Evolutionary conservation across 2,113 vertebrate genomes (phyloP).

Genomic region (Plotosus lineatus): DNA sequence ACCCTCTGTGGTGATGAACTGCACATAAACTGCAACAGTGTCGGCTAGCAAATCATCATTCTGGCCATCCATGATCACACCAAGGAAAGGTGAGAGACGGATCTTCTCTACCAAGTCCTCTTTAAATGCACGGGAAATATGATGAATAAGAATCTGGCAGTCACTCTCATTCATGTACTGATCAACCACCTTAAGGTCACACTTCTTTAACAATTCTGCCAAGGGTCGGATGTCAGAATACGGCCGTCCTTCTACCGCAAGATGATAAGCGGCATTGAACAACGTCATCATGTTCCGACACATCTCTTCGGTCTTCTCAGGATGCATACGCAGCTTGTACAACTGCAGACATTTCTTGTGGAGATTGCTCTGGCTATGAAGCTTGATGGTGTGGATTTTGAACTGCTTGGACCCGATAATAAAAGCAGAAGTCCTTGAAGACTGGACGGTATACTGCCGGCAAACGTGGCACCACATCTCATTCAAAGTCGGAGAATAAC

Average conservation of each 20-base stretch:
- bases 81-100: conserved; percentile 89
- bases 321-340: conserved; percentile 96
- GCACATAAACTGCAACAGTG: conserved; percentile 88
- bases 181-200: conserved; percentile 94
- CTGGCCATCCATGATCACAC: conserved; percentile 91
- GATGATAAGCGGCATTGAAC: conserved; percentile 91
- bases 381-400: conserved; percentile 97
- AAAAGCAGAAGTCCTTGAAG: conserved; percentile 92
- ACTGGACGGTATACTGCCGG: conserved; percentile 95
- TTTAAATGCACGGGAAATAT: conserved; percentile 85
- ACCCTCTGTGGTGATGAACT: conserved; percentile 85
- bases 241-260: conserved; percentile 88
- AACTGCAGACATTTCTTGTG: conserved; percentile 98
- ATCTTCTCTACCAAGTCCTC: conserved; percentile 92
- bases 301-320: conserved; percentile 97
- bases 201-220: conserved; percentile 91
- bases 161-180: conserved; percentile 97
- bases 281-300: conserved; percentile 92
- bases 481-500: conserved; percentile 90
- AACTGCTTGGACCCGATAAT: conserved; percentile 97
- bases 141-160: conserved; percentile 91
- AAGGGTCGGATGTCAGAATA: conserved; percentile 90
- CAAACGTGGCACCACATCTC: conserved; percentile 99
- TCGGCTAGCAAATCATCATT: conserved; percentile 87
- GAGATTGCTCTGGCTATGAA: conserved; percentile 97